Evolutionary conservation across 2,113 vertebrate species (phyloP), one percentile per base, ranked within the genome.

Genomic region (Tragelaphus strepsiceros): DNA sequence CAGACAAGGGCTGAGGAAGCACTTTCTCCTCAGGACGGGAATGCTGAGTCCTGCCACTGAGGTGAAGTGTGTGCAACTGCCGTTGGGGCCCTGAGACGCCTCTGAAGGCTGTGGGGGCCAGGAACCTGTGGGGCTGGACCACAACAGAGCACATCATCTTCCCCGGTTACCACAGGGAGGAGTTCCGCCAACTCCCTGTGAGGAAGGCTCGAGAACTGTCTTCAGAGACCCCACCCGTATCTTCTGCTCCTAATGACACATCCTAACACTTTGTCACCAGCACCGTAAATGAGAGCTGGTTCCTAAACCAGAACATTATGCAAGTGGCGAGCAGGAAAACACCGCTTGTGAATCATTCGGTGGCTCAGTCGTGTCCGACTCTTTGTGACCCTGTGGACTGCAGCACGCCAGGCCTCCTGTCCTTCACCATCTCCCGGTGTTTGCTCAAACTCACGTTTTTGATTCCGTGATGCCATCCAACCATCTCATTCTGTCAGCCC

Each of bases 1-100:
- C 1, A 24, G 30, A 8, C 3, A 0, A 7, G 0, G 17, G 51
- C 84, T 22, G 13, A 43, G 16, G 43, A 10, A 0, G 2, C 26
- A 2, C 22, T 0, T n/a, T 32, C 51, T 83, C 77, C 88, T 21
- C 16, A 62, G 56, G 62, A 30, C 0, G 2, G 4, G 28, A 30
- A 64, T 6, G 3, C 15, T 4, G 1, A 81, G 58, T 17, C 81
- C 17, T 51, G 21, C 2, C 8, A 2, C 28, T 30, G 9, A 7
- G 39, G 21, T 3, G 19, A 90, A 64, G 1, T 0, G 2, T 13
- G 90, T 74, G 53, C 46, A 49, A 53, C 2, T 2, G 26, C 15
- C 6, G 28, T 3, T 15, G 53, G 7, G 30, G n/a, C 59, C 53
- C 14, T 1, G 5, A 35, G 46, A 15, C 1, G 3, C n/a, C 32